Percentiles rank a stretch among this genome's conserved stretches.
phyloP scores from a whole-genome alignment of 2,113 vertebrate genomes.

The Salvator merianae region DNA sequence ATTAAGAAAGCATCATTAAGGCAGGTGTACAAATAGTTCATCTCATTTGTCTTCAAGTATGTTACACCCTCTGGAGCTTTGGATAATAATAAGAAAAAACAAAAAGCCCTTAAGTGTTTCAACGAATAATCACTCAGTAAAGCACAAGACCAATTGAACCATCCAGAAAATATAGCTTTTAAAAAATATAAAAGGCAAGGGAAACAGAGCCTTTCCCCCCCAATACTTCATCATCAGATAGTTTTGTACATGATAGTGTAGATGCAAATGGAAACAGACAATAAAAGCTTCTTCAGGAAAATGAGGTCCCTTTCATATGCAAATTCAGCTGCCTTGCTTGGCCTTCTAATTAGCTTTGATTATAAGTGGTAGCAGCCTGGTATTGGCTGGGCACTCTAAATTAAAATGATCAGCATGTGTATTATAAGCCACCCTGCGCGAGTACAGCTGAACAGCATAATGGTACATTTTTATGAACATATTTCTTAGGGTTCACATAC shows the following conservation, averaged over 20 bases:
- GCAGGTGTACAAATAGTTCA: conserved; percentile 56
- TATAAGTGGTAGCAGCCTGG: conserved; percentile 56
- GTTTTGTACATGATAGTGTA: conserved; percentile 38
- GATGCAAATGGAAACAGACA: conserved; percentile 54
- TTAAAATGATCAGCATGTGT: conserved; percentile 47
- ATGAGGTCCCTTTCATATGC: conserved; percentile 59
- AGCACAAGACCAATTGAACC: conserved; percentile 39
- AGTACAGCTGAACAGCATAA: conserved; percentile 10
- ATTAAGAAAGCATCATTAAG: conserved; percentile 63
- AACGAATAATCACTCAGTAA: conserved; percentile 55
- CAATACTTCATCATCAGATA: conserved; percentile 51
- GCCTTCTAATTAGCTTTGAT: conserved; percentile 65
- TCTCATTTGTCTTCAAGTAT: conserved; percentile 61
- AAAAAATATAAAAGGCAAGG: conserved; percentile 50
- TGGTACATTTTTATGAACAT: conserved; percentile 18
- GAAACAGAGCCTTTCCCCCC: conserved; percentile 22
- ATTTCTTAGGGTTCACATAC: conserved; percentile 5
- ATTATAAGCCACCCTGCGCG: not conserved
- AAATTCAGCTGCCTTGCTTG: conserved; percentile 56
- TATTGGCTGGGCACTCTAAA: conserved; percentile 53
- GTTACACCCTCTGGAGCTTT: conserved; percentile 50
- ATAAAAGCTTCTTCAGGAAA: conserved; percentile 56
- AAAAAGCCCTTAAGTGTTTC: conserved; percentile 52
- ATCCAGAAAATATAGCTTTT: conserved; percentile 47
- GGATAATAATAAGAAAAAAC: conserved; percentile 40